Percentiles rank a stretch among this genome's conserved stretches.
phyloP scores from a whole-genome alignment of 2,797 vertebrate genomes.

The Acipenser oxyrinchus region DNA sequence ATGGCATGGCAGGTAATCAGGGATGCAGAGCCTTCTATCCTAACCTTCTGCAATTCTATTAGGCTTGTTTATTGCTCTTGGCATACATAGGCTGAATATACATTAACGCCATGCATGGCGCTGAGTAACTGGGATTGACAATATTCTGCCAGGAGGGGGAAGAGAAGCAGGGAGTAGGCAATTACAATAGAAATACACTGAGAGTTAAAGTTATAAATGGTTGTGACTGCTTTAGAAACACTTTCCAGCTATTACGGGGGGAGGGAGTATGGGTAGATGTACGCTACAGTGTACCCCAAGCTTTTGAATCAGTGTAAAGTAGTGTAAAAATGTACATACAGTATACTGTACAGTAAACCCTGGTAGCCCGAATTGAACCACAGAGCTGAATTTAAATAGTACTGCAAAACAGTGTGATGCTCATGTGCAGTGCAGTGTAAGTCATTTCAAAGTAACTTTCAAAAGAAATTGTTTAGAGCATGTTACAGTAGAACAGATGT shows the following conservation, averaged over 20 bases:
- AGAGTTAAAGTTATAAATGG: not conserved
- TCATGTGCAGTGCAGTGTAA: too few relatives aligned
- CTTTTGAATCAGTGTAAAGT: too few relatives aligned
- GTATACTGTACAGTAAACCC: too few relatives aligned
- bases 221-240: not conserved
- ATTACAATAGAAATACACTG: conserved; percentile 14
- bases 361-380: too few relatives aligned
- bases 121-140: conserved; percentile 27
- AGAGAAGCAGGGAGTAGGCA: conserved; percentile 30
- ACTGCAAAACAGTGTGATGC: too few relatives aligned
- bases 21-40: conserved; percentile 42
- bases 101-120: conserved; percentile 25
- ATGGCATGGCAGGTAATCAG: conserved; percentile 38
- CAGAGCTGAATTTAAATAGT: too few relatives aligned
- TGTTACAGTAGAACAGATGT: too few relatives aligned
- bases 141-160: conserved; percentile 45
- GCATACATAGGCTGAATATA: conserved; percentile 49
- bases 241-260: not conserved
- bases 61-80: conserved; percentile 56
- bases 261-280: too few relatives aligned
- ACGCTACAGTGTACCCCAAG: too few relatives aligned
- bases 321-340: too few relatives aligned
- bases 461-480: too few relatives aligned
- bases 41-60: conserved; percentile 49
- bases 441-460: too few relatives aligned